Evolutionary conservation across 2,888 invertebrate species (phyloP).

Genomic region (Standfussiana lucernea): DNA sequence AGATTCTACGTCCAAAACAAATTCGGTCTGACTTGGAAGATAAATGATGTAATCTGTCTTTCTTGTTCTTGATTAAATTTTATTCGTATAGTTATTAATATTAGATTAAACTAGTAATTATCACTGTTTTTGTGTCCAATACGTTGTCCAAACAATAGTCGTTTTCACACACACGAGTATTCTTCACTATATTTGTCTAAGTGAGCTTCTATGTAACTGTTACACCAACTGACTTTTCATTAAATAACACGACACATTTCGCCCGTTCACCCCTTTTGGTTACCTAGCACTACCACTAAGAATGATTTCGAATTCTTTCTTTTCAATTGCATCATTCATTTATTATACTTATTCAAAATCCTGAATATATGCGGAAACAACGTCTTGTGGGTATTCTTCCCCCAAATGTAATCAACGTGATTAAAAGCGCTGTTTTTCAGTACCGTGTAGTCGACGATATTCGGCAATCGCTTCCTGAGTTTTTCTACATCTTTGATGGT

Average conservation of each 20-base stretch:
- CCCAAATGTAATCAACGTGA: slow-evolving; percentile 78
- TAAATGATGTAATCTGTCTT: neutral
- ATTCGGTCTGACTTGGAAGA: neutral
- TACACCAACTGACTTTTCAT: neutral
- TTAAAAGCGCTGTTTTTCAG: slow-evolving; percentile 64
- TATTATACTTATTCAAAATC: slow-evolving; percentile 60
- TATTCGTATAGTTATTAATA: neutral
- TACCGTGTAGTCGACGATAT: slow-evolving; percentile 66
- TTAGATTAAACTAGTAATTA: neutral
- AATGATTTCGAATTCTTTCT: neutral
- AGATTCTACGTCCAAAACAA: neutral
- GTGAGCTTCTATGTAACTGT: neutral
- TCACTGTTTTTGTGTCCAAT: neutral
- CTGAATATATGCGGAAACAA: slow-evolving; percentile 64
- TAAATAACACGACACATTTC: neutral
- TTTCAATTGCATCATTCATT: slow-evolving; percentile 21
- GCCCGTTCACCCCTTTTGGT: neutral
- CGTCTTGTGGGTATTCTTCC: slow-evolving; percentile 57
- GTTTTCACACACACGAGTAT: neutral
- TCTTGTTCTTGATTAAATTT: neutral
- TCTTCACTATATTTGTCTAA: neutral
- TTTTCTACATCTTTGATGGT: slow-evolving; percentile 69
- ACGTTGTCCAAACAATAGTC: neutral
- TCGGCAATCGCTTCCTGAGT: slow-evolving; percentile 68
- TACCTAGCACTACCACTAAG: neutral